These are phyloP conservation scores for Ernsta delagoae DNA, from an alignment of 2,888 invertebrate species.

Conservation along the genomic window DNA sequence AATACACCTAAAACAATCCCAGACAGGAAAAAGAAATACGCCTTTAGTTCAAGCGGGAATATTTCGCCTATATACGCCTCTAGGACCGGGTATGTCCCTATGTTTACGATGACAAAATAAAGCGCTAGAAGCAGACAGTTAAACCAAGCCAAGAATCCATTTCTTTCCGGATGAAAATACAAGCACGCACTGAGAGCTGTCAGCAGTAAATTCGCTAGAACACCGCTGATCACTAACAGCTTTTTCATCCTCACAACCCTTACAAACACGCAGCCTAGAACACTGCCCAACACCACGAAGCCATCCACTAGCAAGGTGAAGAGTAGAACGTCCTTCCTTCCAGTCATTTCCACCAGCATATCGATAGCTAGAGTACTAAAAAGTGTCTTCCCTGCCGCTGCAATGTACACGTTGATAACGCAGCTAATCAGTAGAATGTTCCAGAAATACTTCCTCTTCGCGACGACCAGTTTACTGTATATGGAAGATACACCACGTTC, in stretches of 20 bases:
- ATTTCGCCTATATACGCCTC: conserved; percentile 6
- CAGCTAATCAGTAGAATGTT: neutral
- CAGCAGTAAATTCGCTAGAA: neutral
- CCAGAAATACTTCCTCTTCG: conserved; percentile 3
- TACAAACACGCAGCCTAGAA: neutral
- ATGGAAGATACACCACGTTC: neutral
- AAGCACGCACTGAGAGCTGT: neutral
- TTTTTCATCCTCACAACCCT: neutral
- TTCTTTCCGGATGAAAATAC: neutral
- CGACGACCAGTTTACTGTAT: neutral
- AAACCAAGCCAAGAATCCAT: neutral
- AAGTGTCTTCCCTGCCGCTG: neutral
- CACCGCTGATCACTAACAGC: neutral
- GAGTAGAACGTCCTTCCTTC: neutral
- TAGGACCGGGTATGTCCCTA: neutral
- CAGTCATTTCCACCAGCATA: neutral
- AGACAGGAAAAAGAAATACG: conserved; percentile 3
- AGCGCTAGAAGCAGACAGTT: neutral
- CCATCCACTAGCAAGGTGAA: conserved; percentile 3
- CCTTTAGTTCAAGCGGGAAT: conserved; percentile 5
- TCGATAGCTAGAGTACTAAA: neutral
- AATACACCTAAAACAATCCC: neutral
- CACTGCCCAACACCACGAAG: conserved; percentile 1
- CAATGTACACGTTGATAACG: conserved; percentile 4
- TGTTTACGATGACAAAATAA: conserved; percentile 1